Conservation (phyloP, 2,797 vertebrate genomes). For the Macrochelys suwanniensis region DNA sequence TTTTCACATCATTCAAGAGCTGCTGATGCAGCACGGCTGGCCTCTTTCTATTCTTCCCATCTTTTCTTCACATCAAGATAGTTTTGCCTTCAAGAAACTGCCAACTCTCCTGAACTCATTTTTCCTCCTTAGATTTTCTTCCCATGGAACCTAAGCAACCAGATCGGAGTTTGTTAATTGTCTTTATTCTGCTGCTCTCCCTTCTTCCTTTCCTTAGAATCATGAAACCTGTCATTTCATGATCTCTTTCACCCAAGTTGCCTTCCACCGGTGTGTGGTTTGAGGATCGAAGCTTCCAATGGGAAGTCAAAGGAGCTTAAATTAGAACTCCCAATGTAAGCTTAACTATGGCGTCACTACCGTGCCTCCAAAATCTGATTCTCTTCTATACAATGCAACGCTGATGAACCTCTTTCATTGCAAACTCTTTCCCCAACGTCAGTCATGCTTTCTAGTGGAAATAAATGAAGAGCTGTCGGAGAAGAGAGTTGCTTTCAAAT, state of each 20-base stretch:
- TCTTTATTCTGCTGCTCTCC: too few relatives aligned
- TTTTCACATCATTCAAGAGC: too few relatives aligned
- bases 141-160: too few relatives aligned
- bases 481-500: background rate
- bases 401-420: background rate
- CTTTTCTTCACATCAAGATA: too few relatives aligned
- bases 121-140: too few relatives aligned
- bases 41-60: too few relatives aligned
- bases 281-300: background rate
- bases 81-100: too few relatives aligned
- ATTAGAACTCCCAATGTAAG: too few relatives aligned
- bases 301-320: background rate
- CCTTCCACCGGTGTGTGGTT: background rate
- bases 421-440: background rate
- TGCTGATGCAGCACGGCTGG: too few relatives aligned
- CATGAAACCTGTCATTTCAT: background rate
- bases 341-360: background rate
- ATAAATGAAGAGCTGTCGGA: background rate
- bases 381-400: background rate
- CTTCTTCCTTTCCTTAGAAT: too few relatives aligned
- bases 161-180: too few relatives aligned
- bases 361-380: background rate
- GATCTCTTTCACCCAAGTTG: background rate
- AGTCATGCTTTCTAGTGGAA: background rate
- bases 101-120: too few relatives aligned